Evolutionary conservation across 2,797 vertebrate species (phyloP), one percentile per base, ranked within the genome.

Genomic region (Brachyrhaphis roseni): DNA sequence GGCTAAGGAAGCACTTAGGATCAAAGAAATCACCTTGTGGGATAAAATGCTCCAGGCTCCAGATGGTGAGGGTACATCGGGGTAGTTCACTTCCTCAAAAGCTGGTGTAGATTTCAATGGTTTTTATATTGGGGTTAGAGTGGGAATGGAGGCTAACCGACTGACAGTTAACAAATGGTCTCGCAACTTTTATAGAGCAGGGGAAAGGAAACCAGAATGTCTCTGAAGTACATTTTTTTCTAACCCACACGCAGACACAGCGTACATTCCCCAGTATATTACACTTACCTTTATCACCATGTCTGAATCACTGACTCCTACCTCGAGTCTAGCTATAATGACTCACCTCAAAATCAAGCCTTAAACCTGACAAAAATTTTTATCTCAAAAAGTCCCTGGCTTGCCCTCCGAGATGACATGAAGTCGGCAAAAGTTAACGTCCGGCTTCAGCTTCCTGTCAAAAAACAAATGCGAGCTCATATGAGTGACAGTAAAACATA

Each of bases 91-190:
- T 79, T 88, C 90, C 84, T 85, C 77, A 86, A 31, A 84, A 89
- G 78, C 82, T 86, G 86, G 71, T 82, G 28, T 90, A 88, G 88
- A 91, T 92, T 91, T 75, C 82, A 53, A 73, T 77, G 90, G 81
- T 85, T 93, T 93, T 90, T 88, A 88, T 87, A 71, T 89, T 86
- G 15, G 51, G 91, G 92, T 93, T 91, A 91, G 78, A 80, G 76
- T 74, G 74, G 85, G 89, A 87, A 89, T 89, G 88, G 87, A 86
- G 88, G 86, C 82, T 83, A 78, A 91, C 86, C 86, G 55, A 86
- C 72, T 81, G 87, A 92, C 88, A 92, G 79, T 88, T 92, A 89
- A 90, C 84, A 92, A 92, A 92, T 85, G 82, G 84, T 86, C 82
- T 83, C 75, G 73, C 51, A 55, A 87, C 79, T 89, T 93, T 93